Conservation (phyloP, 2,113 vertebrate genomes). For the Apus apus region DNA sequence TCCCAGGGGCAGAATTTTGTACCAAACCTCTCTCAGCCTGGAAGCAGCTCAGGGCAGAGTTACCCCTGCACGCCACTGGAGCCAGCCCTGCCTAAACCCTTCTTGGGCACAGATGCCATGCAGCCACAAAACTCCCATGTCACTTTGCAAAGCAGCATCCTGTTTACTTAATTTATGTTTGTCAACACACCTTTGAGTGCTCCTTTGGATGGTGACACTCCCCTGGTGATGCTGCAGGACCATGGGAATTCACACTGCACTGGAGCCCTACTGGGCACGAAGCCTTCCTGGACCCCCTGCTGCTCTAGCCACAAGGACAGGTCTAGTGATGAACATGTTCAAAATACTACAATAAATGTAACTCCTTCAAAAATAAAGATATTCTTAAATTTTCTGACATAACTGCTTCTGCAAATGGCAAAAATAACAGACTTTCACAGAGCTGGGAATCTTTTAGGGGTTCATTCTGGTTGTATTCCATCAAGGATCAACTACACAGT, state of each 20-base stretch:
- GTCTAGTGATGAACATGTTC: neutral
- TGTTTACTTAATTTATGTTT: neutral
- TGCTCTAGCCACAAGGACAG: neutral
- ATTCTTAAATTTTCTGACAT: neutral
- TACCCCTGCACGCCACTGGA: neutral
- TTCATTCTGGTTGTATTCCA: neutral
- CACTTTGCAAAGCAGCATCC: neutral
- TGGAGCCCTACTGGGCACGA: neutral
- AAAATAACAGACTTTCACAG: neutral
- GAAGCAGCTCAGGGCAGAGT: neutral
- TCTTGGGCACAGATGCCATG: neutral
- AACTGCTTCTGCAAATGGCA: neutral
- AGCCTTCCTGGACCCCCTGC: neutral
- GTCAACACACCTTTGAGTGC: neutral
- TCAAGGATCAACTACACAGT: neutral
- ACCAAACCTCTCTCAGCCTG: neutral
- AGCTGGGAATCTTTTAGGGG: neutral
- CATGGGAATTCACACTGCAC: rapidly evolving
- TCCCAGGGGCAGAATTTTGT: neutral
- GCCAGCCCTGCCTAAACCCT: neutral
- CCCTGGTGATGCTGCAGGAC: neutral
- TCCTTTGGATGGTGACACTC: neutral
- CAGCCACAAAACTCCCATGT: rapidly evolving
- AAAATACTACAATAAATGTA: neutral
- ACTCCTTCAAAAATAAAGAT: neutral